Percentiles rank a stretch among this genome's conserved stretches.
Conservation (phyloP, 2,797 vertebrate species). For the Microchirus variegatus region DNA sequence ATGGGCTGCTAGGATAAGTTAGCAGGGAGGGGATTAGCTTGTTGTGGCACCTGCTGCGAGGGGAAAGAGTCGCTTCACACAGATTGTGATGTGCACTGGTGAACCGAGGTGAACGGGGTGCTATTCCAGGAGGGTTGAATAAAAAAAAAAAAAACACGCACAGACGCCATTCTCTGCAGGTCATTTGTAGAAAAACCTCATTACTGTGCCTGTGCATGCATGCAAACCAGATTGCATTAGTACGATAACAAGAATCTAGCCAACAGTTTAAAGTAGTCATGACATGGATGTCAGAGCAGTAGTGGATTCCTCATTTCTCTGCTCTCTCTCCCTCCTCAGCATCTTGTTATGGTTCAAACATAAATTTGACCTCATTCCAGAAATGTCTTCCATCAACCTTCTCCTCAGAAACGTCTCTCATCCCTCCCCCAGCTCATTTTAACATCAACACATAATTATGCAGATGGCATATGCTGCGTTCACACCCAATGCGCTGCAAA, state of each 20-base stretch:
- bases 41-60: conserved; percentile 50
- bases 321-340: too few species aligned
- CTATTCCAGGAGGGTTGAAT: conserved; percentile 25
- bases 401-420: too few species aligned
- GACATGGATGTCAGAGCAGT: background rate
- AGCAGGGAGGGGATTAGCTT: conserved; percentile 67
- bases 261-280: conserved; percentile 20
- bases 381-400: too few species aligned
- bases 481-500: too few species aligned
- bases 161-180: conserved; percentile 8
- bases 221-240: conserved; percentile 33
- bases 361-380: too few species aligned
- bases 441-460: too few species aligned
- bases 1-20: conserved; percentile 59
- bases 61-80: conserved; percentile 31
- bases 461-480: too few species aligned
- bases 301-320: too few species aligned
- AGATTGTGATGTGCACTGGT: conserved; percentile 46
- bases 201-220: background rate
- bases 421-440: too few species aligned
- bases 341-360: too few species aligned
- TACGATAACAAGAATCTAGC: conserved; percentile 25
- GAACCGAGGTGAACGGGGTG: conserved; percentile 45
- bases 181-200: conserved; percentile 2
- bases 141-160: conserved; percentile 27